These are phyloP conservation scores for Heteromurus nitidus DNA, from an alignment of 2,888 invertebrate genomes.

Conservation along the genomic window DNA sequence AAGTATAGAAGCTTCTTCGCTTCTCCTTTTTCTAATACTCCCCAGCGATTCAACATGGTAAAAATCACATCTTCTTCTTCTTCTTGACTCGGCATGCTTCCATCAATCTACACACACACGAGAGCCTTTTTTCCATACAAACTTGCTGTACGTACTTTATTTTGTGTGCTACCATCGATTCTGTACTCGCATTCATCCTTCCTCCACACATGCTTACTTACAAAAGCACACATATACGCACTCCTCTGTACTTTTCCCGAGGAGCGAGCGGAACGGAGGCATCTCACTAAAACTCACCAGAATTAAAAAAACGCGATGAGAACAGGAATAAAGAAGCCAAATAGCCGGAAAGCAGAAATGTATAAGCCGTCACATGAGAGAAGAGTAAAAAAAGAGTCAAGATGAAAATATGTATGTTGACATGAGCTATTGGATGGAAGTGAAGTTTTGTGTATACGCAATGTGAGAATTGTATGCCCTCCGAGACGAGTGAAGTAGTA, in stretches of 20 bases:
- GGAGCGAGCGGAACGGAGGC: background rate
- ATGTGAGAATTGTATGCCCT: no score
- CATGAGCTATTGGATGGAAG: constrained; percentile 13
- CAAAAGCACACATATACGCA: no score
- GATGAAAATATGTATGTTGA: constrained; percentile 47
- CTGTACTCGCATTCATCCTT: no score
- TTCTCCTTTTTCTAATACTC: constrained; percentile 32
- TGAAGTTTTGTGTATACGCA: background rate
- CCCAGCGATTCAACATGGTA: constrained; percentile 20
- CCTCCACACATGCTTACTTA: background rate
- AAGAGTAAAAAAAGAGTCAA: constrained; percentile 30
- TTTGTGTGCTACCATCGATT: background rate
- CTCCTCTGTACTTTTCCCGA: background rate
- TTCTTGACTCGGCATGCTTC: constrained; percentile 23
- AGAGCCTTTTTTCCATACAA: constrained; percentile 7
- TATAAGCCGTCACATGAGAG: constrained; percentile 46
- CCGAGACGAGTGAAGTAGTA: no score
- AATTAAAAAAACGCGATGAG: constrained; percentile 16
- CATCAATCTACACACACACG: no score
- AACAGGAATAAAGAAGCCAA: constrained; percentile 43
- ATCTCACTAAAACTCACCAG: background rate
- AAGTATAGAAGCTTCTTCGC: background rate
- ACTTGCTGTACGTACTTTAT: background rate
- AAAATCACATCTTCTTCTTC: constrained; percentile 31
- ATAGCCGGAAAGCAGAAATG: constrained; percentile 49